phyloP scores from a whole-genome alignment of 2,888 invertebrate genomes.

The Drosophila percnosoma region DNA sequence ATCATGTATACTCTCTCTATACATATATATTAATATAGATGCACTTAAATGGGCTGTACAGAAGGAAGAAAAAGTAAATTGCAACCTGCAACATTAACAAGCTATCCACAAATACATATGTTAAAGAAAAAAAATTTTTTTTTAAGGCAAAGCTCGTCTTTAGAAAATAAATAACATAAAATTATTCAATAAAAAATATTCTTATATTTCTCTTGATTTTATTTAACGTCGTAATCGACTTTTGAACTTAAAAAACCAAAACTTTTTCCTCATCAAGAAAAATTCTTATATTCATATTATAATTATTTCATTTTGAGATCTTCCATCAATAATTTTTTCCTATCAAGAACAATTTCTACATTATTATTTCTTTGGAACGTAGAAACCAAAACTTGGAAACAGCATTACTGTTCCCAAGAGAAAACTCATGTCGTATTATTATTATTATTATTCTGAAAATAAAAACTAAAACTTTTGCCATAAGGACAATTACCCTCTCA shows the following conservation, averaged over 20 bases:
- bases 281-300: neutral
- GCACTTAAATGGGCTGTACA: neutral
- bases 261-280: neutral
- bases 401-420: no score
- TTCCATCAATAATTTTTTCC: neutral
- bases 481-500: neutral
- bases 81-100: neutral
- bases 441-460: neutral
- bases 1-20: neutral
- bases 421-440: neutral
- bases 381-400: no score
- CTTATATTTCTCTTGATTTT: no score
- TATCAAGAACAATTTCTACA: no score
- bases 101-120: no score
- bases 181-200: no score
- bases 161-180: no score
- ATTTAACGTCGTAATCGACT: neutral
- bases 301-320: neutral
- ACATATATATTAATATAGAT: neutral
- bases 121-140: no score
- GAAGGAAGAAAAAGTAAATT: neutral
- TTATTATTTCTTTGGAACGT: no score
- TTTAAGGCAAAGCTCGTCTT: no score
- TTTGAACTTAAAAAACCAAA: neutral
- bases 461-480: neutral